These are phyloP conservation scores for Hecatera dysodea DNA, from an alignment of 2,888 invertebrate species.

Conservation along the genomic window DNA sequence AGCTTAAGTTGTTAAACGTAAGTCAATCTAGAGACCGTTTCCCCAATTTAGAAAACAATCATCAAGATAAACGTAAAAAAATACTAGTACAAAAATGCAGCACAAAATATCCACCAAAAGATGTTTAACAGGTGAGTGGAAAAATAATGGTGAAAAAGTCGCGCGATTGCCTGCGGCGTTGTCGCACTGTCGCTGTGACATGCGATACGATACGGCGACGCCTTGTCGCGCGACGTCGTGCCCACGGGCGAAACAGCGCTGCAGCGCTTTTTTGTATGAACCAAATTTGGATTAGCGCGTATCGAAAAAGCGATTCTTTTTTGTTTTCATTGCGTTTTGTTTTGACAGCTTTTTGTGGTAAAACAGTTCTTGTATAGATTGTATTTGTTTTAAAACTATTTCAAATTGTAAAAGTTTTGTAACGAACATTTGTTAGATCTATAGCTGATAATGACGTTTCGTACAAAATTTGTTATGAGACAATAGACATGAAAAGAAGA, in stretches of 20 bases:
- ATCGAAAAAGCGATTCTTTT: constrained; percentile 48
- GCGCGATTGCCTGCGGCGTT: constrained; percentile 55
- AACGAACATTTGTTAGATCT: neutral
- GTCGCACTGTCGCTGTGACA: constrained; percentile 53
- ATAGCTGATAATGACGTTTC: neutral
- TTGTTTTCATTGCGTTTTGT: constrained; percentile 23
- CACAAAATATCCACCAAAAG: constrained; percentile 26
- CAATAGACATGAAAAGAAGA: no score
- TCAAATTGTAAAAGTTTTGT: neutral
- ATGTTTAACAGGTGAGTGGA: constrained; percentile 29
- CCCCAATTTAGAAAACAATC: neutral
- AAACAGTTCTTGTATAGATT: constrained; percentile 12
- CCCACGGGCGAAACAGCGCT: constrained; percentile 42
- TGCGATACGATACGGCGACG: constrained; percentile 61
- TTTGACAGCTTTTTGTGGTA: constrained; percentile 49
- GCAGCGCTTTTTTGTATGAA: constrained; percentile 52
- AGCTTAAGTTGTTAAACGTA: no score
- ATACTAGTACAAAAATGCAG: constrained; percentile 14
- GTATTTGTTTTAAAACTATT: constrained; percentile 36
- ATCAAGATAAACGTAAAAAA: neutral
- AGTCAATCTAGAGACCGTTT: neutral
- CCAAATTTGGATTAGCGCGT: constrained; percentile 62
- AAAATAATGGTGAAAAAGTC: constrained; percentile 64
- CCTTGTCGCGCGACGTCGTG: constrained; percentile 53
- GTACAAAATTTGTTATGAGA: no score